A percentile compares a stretch with the other conserved stretches of the same genome.
These are phyloP conservation scores for Mesitornis unicolor DNA, from an alignment of 2,113 vertebrate species.

Conservation along the genomic window DNA sequence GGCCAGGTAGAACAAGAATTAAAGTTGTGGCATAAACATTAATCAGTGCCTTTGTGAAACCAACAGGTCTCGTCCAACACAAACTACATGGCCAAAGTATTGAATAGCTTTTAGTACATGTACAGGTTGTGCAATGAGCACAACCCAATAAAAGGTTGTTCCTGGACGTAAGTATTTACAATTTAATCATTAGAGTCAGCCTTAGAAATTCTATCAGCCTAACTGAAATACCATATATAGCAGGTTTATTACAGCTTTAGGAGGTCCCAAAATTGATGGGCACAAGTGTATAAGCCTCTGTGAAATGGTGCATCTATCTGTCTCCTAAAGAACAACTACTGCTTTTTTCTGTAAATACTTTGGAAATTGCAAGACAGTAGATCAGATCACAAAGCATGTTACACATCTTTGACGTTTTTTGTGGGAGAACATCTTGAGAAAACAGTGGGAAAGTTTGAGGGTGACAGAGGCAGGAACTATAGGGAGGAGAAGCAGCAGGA, in stretches of 20 bases:
- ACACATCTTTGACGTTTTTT: background rate
- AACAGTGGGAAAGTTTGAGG: background rate
- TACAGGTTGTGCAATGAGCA: rapidly evolving
- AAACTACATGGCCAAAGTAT: background rate
- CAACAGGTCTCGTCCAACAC: background rate
- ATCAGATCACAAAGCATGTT: background rate
- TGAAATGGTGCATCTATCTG: background rate
- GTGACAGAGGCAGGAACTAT: background rate
- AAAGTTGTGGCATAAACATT: background rate
- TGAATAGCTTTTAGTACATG: background rate
- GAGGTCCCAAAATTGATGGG: background rate
- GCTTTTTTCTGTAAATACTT: background rate
- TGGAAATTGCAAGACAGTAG: background rate
- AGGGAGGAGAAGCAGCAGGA: background rate
- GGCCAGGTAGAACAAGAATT: background rate
- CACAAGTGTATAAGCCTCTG: background rate
- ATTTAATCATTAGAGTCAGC: background rate
- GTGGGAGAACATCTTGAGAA: background rate
- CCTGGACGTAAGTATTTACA: background rate
- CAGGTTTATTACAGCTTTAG: background rate
- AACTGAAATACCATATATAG: background rate
- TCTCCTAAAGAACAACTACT: background rate
- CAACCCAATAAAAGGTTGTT: background rate
- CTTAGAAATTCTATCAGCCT: background rate
- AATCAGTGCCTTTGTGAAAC: background rate